Evolutionary conservation across 2,113 vertebrate species (phyloP).

Genomic region (Neodon shergylaensis): DNA sequence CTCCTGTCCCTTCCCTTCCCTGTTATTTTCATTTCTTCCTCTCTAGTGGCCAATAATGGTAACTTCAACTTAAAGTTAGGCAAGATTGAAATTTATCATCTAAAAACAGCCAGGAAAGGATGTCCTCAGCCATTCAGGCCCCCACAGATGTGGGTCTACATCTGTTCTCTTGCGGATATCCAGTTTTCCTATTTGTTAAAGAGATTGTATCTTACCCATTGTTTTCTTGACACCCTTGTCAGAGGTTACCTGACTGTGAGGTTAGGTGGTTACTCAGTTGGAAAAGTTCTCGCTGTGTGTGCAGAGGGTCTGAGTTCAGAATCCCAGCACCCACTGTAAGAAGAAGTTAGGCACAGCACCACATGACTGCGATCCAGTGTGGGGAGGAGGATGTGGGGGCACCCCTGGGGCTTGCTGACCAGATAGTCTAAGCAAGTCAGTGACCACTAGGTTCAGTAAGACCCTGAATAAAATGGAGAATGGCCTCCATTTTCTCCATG

Average conservation of each 20-base stretch:
- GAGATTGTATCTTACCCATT: not conserved
- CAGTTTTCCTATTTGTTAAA: not conserved
- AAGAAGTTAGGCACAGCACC: too few species aligned
- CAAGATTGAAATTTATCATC: not conserved
- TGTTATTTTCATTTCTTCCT: not conserved
- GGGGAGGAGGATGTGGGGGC: not conserved
- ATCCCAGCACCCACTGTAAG: not conserved
- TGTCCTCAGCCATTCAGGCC: not conserved
- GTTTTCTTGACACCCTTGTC: not conserved
- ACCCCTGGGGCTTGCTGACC: not conserved
- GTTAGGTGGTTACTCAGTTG: not conserved
- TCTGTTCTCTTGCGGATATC: not conserved
- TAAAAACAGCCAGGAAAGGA: not conserved
- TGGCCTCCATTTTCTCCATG: not conserved
- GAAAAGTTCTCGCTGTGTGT: not conserved
- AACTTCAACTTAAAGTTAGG: slow-evolving; percentile 27
- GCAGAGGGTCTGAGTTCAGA: not conserved
- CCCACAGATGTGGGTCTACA: not conserved
- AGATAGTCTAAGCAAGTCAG: not conserved
- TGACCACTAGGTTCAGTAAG: not conserved
- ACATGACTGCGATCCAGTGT: not conserved
- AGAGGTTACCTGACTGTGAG: not conserved
- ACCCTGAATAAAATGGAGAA: not conserved
- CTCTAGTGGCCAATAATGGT: not conserved
- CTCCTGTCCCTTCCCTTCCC: not conserved